Evolutionary conservation across 1,140 invertebrate genomes (phyloP), one percentile per base, ranked within the genome.

Genomic region (Zaprionus tsacasi): DNA sequence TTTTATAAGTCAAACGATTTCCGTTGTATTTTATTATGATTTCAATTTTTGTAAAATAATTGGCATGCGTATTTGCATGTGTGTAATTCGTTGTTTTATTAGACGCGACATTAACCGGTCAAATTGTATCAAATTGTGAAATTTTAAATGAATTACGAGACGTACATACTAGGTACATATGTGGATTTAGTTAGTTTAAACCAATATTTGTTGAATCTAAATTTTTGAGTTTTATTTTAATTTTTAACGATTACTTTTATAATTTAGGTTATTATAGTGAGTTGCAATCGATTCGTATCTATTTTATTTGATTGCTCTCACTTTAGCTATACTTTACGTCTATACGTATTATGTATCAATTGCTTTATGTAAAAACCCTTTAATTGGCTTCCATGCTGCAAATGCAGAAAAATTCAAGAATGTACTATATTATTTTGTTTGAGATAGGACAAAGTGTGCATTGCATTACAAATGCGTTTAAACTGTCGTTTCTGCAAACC

Each of bases 341-440:
- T 30, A 59, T 71, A 76, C 59, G 60, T 71, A 65, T 77, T 69
- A 66, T 68, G 69, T 75, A 68, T 78, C 60, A 79, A 87, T 60
- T 87, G 83, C 77, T 87, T 87, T 88, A 78, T 87, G 82, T 88
- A 76, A 69, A 76, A 76, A 76, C 35, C 67, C 64, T 66, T 78
- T 76, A 15, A 76, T 80, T 87, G 85, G 83, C 83, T 87, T 87
- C 83, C 83, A 83, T 78, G 82, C 77, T 77, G 79, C 73, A 82
- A 87, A 79, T 71, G 83, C 83, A 75, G 70, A 72, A 81, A 86
- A 73, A 63, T 69, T 76, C 33, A 79, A 40, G n/a, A 70, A 55
- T 69, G 58, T 56, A 73, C 68, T 87, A 82, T 79, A 82, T 73
- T 86, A 70, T 59, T 70, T 59, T 52, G 58, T 58, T 81, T 69